Conservation (phyloP, 2,797 vertebrate species). For the Apodemus agrarius region DNA sequence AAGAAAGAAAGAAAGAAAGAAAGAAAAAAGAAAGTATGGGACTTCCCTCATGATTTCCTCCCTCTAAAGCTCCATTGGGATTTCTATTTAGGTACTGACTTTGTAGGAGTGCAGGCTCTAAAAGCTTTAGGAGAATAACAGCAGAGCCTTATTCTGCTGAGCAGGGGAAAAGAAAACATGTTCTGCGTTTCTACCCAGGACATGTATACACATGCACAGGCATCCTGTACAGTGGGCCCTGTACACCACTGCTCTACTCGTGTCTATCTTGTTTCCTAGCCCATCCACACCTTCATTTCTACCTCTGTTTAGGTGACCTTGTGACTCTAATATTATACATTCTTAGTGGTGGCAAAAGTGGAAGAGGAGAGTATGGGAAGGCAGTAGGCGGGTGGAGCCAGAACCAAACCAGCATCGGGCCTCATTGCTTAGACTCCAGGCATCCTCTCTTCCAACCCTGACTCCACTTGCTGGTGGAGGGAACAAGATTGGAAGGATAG, state of each 20-base stretch:
- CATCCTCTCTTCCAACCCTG: conserved; percentile 14
- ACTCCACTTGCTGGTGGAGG: background rate
- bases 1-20: too few species aligned
- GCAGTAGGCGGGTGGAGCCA: background rate
- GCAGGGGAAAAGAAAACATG: conserved; percentile 41
- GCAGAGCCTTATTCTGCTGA: conserved; percentile 68
- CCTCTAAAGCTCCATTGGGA: background rate
- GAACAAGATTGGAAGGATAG: background rate
- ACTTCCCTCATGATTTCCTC: background rate
- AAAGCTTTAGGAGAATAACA: conserved; percentile 61
- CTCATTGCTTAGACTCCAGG: background rate
- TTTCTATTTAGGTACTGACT: conserved; percentile 1
- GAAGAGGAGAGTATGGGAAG: background rate
- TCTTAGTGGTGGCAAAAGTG: conserved; percentile 5
- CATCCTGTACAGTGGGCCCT: background rate
- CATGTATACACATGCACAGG: background rate
- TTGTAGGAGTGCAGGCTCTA: background rate
- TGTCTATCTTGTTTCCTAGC: conserved; percentile 21
- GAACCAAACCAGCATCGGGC: background rate
- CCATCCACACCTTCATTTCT: conserved; percentile 62
- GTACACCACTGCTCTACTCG: background rate
- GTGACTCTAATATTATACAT: conserved; percentile 30
- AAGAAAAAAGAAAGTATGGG: background rate
- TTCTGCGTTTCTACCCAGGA: conserved; percentile 49
- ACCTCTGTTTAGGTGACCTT: conserved; percentile 49